Evolutionary conservation across 2,113 vertebrate genomes (phyloP), one percentile per base, ranked within the genome.

Genomic region (Ramphastos sulfuratus): DNA sequence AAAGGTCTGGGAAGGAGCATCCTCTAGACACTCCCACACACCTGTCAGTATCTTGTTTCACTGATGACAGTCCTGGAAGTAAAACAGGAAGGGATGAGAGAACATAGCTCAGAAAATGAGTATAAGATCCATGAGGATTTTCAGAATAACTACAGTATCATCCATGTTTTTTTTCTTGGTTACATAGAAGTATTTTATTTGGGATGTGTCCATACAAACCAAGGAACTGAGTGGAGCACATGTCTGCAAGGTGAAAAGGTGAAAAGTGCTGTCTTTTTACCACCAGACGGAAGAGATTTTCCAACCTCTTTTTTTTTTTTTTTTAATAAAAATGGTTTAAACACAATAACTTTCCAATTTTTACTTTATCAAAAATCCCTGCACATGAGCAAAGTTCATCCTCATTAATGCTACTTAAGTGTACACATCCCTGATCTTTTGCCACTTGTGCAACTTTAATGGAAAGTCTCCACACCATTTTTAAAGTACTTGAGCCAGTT

Each of bases 381-480:
- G 31, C 42, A 61, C 58, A 67, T 5, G 25, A 92, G 75, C 85
- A 94, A 93, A 91, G 82, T 89, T 94, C 82, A 67, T n/a, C 28
- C 61, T 94, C 65, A 65, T 94, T 83, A 89, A 85, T 83, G 82
- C 48, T 75, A 31, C 80, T 80, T 67, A 89, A 93, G 58, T 33
- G 75, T 85, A 92, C 72, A 87, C 8, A 19, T 74, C 79, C 79
- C 81, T 95, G 85, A 94, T 87, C 91, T 95, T 92, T 85, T 90
- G 69, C n/a, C 79, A 20, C 69, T 72, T 69, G 55, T 69, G 75
- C 69, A 78, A 78, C 85, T 91, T 82, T 94, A 39, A 39, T 10
- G 37, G 10, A 46, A 92, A 89, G 30, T 35, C 72, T 72, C 0
- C 0, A 35, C 58, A 61, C 30, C 58, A 58, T 85, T 91, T 85